phyloP scores from a whole-genome alignment of 2,113 vertebrate genomes.

The Butorides virescens region DNA sequence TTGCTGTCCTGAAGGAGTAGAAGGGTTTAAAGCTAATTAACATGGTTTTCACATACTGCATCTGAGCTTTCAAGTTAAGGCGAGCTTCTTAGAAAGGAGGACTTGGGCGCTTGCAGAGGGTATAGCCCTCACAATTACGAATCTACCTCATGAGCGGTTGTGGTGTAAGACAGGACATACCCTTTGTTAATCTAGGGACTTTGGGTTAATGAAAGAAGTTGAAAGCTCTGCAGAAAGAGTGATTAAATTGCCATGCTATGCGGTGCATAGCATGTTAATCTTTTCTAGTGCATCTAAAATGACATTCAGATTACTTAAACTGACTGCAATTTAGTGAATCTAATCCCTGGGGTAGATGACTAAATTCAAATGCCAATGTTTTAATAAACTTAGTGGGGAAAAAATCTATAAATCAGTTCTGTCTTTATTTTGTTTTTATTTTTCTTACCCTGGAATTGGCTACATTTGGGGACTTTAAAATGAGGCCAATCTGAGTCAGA shows the following conservation, averaged over 20 bases:
- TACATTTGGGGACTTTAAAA: background rate
- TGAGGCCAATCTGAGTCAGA: rapidly evolving
- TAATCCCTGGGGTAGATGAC: background rate
- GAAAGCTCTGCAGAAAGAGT: background rate
- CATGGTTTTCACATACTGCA: background rate
- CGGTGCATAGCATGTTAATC: background rate
- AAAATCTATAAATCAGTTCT: background rate
- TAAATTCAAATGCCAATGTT: background rate
- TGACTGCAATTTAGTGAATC: background rate
- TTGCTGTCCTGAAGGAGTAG: background rate
- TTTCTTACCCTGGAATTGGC: background rate
- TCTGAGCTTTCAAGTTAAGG: background rate
- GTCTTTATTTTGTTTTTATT: background rate
- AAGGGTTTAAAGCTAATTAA: background rate
- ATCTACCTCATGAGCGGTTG: background rate
- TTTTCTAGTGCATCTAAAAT: background rate
- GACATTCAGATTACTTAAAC: background rate
- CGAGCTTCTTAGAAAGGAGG: background rate
- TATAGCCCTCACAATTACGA: background rate
- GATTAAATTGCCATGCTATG: background rate
- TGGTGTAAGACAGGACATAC: background rate
- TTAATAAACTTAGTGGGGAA: background rate
- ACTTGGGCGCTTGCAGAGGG: background rate
- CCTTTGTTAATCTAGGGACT: background rate
- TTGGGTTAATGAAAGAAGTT: background rate